These are phyloP conservation scores for Apodemia mormo DNA, from an alignment of 2,888 invertebrate genomes.

Conservation along the genomic window DNA sequence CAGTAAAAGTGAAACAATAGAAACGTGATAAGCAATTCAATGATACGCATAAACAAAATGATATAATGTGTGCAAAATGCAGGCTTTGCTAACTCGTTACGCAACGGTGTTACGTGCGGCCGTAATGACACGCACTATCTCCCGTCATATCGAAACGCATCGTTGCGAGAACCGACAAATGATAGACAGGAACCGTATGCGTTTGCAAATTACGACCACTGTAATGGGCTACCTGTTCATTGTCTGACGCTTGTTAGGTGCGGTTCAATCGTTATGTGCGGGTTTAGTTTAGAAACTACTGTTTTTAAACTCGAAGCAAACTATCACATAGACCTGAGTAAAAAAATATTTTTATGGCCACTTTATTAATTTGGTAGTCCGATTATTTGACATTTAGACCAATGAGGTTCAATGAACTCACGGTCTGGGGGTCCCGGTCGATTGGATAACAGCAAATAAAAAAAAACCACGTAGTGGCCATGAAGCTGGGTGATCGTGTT, in stretches of 20 bases:
- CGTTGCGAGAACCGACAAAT: slow-evolving; percentile 63
- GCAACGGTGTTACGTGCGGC: slow-evolving; percentile 59
- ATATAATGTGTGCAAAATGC: slow-evolving; percentile 50
- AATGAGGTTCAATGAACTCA: no score
- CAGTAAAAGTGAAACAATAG: slow-evolving; percentile 5
- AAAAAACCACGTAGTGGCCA: no score
- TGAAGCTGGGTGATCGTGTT: no score
- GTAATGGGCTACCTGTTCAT: slow-evolving; percentile 24
- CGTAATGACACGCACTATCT: slow-evolving; percentile 69
- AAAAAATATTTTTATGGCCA: not conserved
- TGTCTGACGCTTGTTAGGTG: slow-evolving; percentile 19
- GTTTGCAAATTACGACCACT: slow-evolving; percentile 25
- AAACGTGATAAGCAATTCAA: slow-evolving; percentile 19
- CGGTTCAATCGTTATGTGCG: not conserved
- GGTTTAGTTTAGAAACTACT: not conserved
- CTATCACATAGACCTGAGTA: no score
- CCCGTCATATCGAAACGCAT: slow-evolving; percentile 67
- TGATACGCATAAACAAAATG: slow-evolving; percentile 41
- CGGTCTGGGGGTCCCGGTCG: no score
- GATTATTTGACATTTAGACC: no score
- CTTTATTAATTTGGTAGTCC: no score
- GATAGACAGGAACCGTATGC: slow-evolving; percentile 50
- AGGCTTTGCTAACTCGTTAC: slow-evolving; percentile 48
- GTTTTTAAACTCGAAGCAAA: not conserved
- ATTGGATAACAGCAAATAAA: no score